Percentiles rank a stretch among this genome's conserved stretches.
phyloP scores from a whole-genome alignment of 2,113 vertebrate genomes.

The Xenopus laevis region DNA sequence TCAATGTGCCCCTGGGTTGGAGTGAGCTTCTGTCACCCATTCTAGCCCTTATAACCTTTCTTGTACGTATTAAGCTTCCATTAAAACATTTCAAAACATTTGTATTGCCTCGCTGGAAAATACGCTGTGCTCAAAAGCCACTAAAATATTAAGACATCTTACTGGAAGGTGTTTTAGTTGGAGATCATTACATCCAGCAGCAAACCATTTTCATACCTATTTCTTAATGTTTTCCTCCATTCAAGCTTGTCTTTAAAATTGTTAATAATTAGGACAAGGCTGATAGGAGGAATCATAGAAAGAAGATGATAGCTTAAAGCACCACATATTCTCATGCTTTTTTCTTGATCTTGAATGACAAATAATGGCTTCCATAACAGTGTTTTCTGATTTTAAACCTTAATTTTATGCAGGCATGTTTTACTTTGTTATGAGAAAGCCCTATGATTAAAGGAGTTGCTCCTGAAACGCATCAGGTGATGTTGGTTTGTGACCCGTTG shows the following conservation, averaged over 20 bases:
- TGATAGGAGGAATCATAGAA: no score
- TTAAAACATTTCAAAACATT: no score
- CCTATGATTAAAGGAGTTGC: no score
- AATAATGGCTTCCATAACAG: neutral
- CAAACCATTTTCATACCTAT: neutral
- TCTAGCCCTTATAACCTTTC: conserved; percentile 29
- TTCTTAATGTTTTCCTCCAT: neutral
- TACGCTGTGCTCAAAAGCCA: no score
- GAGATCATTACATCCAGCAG: neutral
- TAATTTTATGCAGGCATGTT: neutral
- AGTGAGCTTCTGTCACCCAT: neutral
- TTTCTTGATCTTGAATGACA: neutral
- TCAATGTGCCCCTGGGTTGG: neutral
- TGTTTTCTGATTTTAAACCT: neutral
- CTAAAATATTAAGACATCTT: no score
- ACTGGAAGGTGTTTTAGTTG: no score
- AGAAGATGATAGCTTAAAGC: neutral
- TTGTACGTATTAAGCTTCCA: no score
- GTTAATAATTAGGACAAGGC: no score
- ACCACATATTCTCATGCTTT: neutral
- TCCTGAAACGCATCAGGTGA: no score
- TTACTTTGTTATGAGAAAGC: conserved; percentile 1
- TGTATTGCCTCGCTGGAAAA: no score
- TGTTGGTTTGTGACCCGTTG: no score
- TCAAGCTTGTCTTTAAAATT: neutral